phyloP scores from a whole-genome alignment of 2,113 vertebrate species.

The Micromys minutus region DNA sequence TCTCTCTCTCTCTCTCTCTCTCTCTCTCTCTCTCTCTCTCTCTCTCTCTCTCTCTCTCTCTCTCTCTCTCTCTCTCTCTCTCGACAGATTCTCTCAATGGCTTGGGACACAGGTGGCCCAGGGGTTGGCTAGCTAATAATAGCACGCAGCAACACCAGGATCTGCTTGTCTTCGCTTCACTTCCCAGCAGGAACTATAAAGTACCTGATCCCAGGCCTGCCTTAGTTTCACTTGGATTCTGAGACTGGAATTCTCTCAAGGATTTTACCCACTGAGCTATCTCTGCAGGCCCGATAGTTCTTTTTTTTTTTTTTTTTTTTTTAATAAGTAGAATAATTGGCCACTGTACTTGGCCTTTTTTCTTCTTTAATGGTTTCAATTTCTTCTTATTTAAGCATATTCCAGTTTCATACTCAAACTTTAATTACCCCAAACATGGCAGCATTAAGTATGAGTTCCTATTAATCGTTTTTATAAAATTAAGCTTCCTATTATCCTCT shows the following conservation, averaged over 20 bases:
- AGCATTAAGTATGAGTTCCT: neutral
- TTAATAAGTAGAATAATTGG: neutral
- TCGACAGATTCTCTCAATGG: neutral
- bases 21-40: too few species aligned
- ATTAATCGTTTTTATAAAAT: conserved; percentile 11
- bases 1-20: too few species aligned
- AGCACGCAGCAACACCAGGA: neutral
- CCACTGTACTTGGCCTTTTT: neutral
- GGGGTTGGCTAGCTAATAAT: too few species aligned
- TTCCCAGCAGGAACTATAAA: neutral
- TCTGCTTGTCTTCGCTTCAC: neutral
- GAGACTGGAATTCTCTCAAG: neutral
- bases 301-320: neutral
- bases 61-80: neutral
- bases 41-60: too few species aligned
- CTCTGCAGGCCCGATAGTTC: neutral
- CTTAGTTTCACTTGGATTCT: neutral
- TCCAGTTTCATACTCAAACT: neutral
- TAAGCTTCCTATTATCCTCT: conserved; percentile 25
- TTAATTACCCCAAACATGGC: conserved; percentile 48
- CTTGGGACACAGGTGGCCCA: neutral
- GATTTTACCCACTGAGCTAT: neutral
- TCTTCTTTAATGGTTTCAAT: conserved; percentile 32
- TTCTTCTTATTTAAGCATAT: neutral
- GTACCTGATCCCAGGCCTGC: too few species aligned